These are phyloP conservation scores for Drosophila pseudoobscura DNA, from an alignment of 1,140 invertebrate species.

Conservation along the genomic window DNA sequence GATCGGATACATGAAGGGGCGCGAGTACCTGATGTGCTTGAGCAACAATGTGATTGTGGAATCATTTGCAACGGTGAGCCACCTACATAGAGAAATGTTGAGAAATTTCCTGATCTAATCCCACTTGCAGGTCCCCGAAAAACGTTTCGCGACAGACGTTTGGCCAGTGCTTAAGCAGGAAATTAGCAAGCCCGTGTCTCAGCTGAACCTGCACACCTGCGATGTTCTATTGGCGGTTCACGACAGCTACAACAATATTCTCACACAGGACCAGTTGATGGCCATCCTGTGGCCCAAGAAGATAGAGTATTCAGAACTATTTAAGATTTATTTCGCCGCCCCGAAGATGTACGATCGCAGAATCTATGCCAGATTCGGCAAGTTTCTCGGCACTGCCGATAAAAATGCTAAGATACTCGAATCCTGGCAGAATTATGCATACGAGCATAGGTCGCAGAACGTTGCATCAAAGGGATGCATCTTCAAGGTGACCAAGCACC, in stretches of 20 bases:
- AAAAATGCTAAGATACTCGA: slow-evolving; percentile 2
- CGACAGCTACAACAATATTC: slow-evolving; percentile 19
- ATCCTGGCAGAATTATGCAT: slow-evolving; percentile 30
- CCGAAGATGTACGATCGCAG: slow-evolving; percentile 25
- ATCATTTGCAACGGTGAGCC: slow-evolving; percentile 37
- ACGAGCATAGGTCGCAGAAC: too few relatives aligned
- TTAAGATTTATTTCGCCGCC: slow-evolving; percentile 38
- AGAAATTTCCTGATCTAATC: not conserved
- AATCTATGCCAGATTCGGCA: slow-evolving; percentile 28
- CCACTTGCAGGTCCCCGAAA: slow-evolving; percentile 11
- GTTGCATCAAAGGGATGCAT: slow-evolving; percentile 20
- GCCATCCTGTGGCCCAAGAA: slow-evolving; percentile 34
- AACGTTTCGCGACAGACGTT: slow-evolving; percentile 28
- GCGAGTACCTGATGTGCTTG: slow-evolving; percentile 54
- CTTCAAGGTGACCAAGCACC: slow-evolving; percentile 14
- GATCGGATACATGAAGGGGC: slow-evolving; percentile 38
- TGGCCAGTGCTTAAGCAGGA: slow-evolving; percentile 42
- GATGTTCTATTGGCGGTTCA: slow-evolving; percentile 52
- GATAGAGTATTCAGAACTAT: slow-evolving; percentile 31
- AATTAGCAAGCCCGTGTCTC: slow-evolving; percentile 28
- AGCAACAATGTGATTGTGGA: slow-evolving; percentile 27
- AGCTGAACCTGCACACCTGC: slow-evolving; percentile 27
- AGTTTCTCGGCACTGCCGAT: slow-evolving; percentile 21
- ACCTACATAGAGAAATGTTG: not conserved
- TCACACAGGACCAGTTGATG: slow-evolving; percentile 29